Percentiles rank a stretch among this genome's conserved stretches.
phyloP scores from a whole-genome alignment of 2,888 invertebrate species.

The Standfussiana lucernea region DNA sequence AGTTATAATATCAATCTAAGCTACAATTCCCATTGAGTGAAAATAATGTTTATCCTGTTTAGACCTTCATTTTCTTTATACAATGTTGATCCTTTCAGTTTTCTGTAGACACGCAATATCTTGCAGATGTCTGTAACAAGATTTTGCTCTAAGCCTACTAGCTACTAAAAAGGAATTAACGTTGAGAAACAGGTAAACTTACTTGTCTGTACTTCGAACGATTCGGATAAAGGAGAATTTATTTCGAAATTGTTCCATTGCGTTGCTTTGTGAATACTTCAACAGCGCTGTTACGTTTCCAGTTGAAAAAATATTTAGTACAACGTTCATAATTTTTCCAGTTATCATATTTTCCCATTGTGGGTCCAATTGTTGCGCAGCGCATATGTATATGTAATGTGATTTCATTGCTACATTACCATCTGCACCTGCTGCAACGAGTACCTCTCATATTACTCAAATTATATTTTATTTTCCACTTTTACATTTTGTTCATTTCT shows the following conservation, averaged over 20 bases:
- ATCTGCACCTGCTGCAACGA: constrained; percentile 43
- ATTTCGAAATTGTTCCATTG: constrained; percentile 36
- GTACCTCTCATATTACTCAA: constrained; percentile 28
- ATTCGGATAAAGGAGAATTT: constrained; percentile 38
- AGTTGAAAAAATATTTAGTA: constrained; percentile 17
- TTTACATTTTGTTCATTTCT: constrained; percentile 42
- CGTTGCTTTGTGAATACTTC: constrained; percentile 32
- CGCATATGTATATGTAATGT: constrained; percentile 41
- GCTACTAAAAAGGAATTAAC: constrained; percentile 55
- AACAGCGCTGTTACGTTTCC: not conserved
- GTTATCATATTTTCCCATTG: constrained; percentile 49
- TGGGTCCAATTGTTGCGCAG: constrained; percentile 33
- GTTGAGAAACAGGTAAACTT: constrained; percentile 47
- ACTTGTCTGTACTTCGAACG: constrained; percentile 21
- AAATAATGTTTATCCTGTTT: constrained; percentile 3
- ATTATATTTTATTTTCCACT: constrained; percentile 54
- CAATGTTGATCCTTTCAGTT: constrained; percentile 2
- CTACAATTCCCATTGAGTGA: not conserved
- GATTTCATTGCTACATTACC: constrained; percentile 48
- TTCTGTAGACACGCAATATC: constrained; percentile 42
- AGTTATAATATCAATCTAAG: constrained; percentile 43
- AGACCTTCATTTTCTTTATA: constrained; percentile 1
- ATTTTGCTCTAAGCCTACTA: constrained; percentile 55
- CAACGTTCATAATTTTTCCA: constrained; percentile 29
- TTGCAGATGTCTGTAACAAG: constrained; percentile 50